Conservation (phyloP, 1,140 invertebrate genomes). For the Steinernema khuongi region DNA sequence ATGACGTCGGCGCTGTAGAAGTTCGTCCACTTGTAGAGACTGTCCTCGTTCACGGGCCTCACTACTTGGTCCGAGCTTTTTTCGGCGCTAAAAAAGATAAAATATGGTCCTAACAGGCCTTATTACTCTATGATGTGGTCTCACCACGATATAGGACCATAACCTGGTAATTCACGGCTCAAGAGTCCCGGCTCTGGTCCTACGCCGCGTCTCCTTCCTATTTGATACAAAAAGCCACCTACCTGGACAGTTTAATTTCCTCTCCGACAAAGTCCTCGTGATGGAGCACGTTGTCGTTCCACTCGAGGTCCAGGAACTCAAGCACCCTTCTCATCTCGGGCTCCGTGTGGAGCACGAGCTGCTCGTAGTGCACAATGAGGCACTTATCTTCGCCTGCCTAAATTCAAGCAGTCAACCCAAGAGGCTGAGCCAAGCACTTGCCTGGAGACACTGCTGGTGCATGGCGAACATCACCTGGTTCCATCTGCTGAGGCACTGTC, state of each 20-base stretch:
- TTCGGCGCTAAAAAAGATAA: no score
- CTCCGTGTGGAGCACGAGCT: constrained; percentile 85
- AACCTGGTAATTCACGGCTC: no score
- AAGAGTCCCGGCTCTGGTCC: no score
- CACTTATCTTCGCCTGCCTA: no score
- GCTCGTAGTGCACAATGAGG: constrained; percentile 88
- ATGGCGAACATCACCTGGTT: constrained; percentile 1
- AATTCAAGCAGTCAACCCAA: not conserved
- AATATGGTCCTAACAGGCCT: no score
- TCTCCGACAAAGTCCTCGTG: not conserved
- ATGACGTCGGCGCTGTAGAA: constrained; percentile 83
- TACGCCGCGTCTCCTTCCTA: no score
- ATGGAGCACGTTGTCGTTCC: constrained; percentile 67
- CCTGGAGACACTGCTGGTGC: not conserved
- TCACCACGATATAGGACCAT: no score
- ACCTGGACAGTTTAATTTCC: not conserved
- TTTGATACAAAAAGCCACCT: no score
- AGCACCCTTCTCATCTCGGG: constrained; percentile 83
- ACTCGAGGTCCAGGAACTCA: constrained; percentile 81
- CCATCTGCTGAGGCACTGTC: not conserved
- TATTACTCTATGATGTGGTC: no score
- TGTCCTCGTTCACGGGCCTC: constrained; percentile 92
- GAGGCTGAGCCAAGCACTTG: not conserved
- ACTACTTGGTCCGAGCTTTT: no score
- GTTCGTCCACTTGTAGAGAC: constrained; percentile 90